Base-by-base conservation (phyloP, 2,797 vertebrate genomes). In the Syndactyla subalaris region DNA sequence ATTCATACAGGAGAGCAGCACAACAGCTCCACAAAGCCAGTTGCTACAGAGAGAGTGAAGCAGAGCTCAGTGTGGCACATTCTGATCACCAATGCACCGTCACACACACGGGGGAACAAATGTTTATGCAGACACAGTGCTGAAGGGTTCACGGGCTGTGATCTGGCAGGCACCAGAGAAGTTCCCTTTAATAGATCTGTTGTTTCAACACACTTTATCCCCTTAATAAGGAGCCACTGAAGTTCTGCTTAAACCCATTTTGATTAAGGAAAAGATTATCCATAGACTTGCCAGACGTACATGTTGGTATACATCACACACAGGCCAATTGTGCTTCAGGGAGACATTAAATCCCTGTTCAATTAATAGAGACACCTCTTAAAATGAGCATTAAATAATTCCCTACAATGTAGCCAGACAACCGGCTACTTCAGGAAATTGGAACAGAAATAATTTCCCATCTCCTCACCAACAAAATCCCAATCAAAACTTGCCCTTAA, bases 361-460 rank as follows among this genome's bases (percentile, higher is more conserved):
- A 71, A 88, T 95, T 95, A 96, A 95, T 79, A 73, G 58, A 75
- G 54, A 82, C 51, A 74, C 72, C 89, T 92, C 92, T 87, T 92
- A 29, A 96, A 91, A 93, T 38, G 52, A 89, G 77, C 68, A 93
- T 94, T 94, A 95, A 95, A 95, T 94, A 95, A 94, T 92, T 94
- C 87, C 83, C 63, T 43, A 24, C 9, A 1, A 86, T 1, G 66
- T 4, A 85, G 75, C 51, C 58, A 41, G 87, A 83, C 92, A 95
- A 95, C 62, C 23, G 62, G 74, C 82, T 82, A 72, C 80, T 82
- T 52, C 76, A 61, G 48, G 34, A 51, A 85, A 88, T 24, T 58
- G 51, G 36, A 92, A 87, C 0, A 30, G 71, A 83, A 77, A 49
- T 46, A 80, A 87, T 39, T 88, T 57, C 79, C 21, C 49, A 22